These are phyloP conservation scores for Dolichotis patagonum DNA, from an alignment of 2,113 vertebrate species.

Conservation along the genomic window DNA sequence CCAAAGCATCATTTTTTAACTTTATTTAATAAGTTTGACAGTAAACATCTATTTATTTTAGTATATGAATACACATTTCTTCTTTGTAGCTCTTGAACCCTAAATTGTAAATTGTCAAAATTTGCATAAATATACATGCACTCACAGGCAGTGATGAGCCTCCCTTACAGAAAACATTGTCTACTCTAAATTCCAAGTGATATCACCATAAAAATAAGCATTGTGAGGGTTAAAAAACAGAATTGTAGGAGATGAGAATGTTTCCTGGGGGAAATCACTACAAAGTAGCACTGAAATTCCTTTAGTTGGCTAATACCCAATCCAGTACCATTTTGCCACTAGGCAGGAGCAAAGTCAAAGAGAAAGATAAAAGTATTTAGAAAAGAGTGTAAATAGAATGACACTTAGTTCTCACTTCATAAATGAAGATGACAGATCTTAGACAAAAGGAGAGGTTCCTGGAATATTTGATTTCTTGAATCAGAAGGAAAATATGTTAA, in stretches of 20 bases:
- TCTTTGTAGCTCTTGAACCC: neutral
- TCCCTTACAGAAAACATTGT: neutral
- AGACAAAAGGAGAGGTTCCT: neutral
- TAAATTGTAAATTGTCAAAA: constrained; percentile 33
- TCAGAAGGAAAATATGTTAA: neutral
- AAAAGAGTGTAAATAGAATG: constrained; percentile 55
- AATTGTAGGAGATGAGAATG: neutral
- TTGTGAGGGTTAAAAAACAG: neutral
- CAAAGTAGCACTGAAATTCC: constrained; percentile 67
- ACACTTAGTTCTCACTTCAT: neutral
- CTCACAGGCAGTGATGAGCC: neutral
- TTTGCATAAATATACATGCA: neutral
- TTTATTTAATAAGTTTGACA: constrained; percentile 68
- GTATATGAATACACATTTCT: neutral
- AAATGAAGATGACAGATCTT: neutral
- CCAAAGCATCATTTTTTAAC: constrained; percentile 10
- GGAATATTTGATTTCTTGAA: neutral
- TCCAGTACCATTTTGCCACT: constrained; percentile 63
- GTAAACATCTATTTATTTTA: constrained; percentile 32
- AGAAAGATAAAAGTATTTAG: constrained; percentile 43
- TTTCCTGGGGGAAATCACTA: constrained; percentile 73
- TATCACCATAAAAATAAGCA: constrained; percentile 52
- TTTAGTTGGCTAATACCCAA: constrained; percentile 77
- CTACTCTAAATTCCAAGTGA: constrained; percentile 53
- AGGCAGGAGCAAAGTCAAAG: constrained; percentile 80